Evolutionary conservation across 2,888 invertebrate species (phyloP).

Genomic region (Dascillus cervinus): DNA sequence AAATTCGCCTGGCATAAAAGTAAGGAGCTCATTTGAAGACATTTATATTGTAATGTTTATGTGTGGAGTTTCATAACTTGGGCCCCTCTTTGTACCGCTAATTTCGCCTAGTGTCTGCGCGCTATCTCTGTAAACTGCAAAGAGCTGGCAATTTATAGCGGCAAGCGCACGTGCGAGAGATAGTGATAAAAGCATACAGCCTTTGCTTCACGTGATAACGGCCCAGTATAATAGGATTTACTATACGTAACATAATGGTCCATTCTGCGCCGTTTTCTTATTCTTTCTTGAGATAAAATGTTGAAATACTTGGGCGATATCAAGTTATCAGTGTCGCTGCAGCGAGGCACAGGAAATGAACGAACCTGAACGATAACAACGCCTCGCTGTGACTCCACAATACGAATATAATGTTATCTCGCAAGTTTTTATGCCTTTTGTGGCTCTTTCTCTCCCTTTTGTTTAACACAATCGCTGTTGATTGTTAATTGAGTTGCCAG

Average conservation of each 20-base stretch:
- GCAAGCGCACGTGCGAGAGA: conserved; percentile 40
- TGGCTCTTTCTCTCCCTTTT: conserved; percentile 35
- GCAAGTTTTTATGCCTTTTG: conserved; percentile 37
- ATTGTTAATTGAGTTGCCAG: conserved; percentile 40
- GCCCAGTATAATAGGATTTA: conserved; percentile 46
- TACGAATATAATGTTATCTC: conserved; percentile 40
- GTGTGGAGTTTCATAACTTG: conserved; percentile 24
- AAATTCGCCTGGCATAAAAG: conserved; percentile 28
- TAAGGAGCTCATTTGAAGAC: conserved; percentile 31
- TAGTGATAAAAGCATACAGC: conserved; percentile 41
- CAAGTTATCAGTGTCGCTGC: conserved; percentile 44
- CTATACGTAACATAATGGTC: conserved; percentile 46
- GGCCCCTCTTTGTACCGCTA: conserved; percentile 27
- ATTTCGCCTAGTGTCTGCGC: conserved; percentile 32
- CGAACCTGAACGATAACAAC: conserved; percentile 43
- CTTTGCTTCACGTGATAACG: conserved; percentile 41
- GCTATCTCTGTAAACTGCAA: conserved; percentile 28
- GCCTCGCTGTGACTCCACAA: conserved; percentile 33
- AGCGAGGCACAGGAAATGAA: conserved; percentile 43
- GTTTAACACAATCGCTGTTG: conserved; percentile 38
- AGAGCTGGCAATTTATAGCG: conserved; percentile 36
- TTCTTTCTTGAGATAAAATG: conserved; percentile 45
- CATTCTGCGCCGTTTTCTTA: conserved; percentile 46
- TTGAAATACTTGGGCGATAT: conserved; percentile 43
- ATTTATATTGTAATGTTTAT: conserved; percentile 35